Percentiles rank a stretch among this genome's conserved stretches.
Evolutionary conservation across 92 coral and sea anemone genomes (phyloP).

Genomic region (Epizoanthus rinbou): DNA sequence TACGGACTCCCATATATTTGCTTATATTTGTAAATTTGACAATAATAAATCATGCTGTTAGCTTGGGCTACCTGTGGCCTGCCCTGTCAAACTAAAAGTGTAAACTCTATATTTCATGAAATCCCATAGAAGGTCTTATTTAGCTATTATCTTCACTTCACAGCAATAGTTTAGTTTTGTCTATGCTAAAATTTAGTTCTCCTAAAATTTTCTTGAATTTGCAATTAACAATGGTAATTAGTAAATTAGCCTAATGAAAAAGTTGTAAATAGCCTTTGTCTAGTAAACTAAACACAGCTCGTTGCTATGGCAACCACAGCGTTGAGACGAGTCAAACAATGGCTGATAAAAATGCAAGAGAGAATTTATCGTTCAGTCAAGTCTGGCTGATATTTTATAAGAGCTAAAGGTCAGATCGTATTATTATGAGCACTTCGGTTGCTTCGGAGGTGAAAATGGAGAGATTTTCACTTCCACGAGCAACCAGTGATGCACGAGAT

Average conservation of each 20-base stretch:
- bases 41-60: no score
- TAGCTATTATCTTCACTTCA: no score
- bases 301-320: conserved; percentile 34
- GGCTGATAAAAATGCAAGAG: not conserved
- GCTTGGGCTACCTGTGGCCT: no score
- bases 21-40: no score
- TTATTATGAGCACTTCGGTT: conserved; percentile 21
- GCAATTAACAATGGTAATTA: not conserved
- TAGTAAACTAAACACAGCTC: not conserved
- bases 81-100: no score
- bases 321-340: not conserved
- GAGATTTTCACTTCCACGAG: conserved; percentile 8
- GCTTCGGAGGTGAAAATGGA: conserved; percentile 25
- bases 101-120: no score
- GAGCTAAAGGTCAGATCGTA: not conserved
- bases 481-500: conserved; percentile 19
- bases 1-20: no score
- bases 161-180: no score
- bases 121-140: no score
- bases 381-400: not conserved
- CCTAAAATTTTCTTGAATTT: not conserved
- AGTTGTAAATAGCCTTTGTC: not conserved
- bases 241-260: not conserved
- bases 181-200: no score
- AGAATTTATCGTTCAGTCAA: not conserved